Percentiles rank a stretch among this genome's conserved stretches.
These are phyloP conservation scores for Limulus polyphemus DNA, from an alignment of 2,888 invertebrate species.

Conservation along the genomic window DNA sequence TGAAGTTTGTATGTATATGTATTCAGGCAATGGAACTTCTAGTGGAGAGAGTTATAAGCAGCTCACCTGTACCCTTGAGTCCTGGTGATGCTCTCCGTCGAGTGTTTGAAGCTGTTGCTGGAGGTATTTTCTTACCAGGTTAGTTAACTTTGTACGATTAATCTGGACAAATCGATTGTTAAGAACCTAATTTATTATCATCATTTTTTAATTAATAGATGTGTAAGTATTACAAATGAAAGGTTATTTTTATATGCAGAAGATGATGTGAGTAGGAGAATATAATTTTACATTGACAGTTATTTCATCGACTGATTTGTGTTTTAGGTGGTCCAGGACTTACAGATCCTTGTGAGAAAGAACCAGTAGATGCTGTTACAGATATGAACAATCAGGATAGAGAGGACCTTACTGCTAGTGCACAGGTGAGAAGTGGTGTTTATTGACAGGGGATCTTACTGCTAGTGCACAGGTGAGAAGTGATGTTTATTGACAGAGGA, in stretches of 20 bases:
- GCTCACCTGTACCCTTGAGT: conserved; percentile 60
- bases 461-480: conserved; percentile 63
- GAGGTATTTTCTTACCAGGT: conserved; percentile 65
- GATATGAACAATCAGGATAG: conserved; percentile 76
- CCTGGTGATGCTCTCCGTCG: conserved; percentile 90
- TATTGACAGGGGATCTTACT: conserved; percentile 75
- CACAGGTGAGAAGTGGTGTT: conserved; percentile 46
- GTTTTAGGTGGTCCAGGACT: conserved; percentile 62
- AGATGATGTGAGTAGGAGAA: too few species aligned
- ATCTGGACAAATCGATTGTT: neutral
- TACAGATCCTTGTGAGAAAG: conserved; percentile 95
- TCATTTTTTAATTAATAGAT: neutral
- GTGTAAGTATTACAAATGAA: too few species aligned
- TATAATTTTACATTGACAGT: too few species aligned
- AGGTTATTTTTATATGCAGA: neutral
- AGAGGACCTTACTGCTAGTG: conserved; percentile 91
- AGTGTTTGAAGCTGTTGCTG: conserved; percentile 87
- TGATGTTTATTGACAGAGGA: too few species aligned
- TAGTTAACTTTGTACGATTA: conserved; percentile 6
- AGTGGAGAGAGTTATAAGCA: conserved; percentile 86
- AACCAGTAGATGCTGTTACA: conserved; percentile 74
- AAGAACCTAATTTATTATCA: neutral
- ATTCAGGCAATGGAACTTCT: conserved; percentile 82
- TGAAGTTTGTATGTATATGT: conserved; percentile 4
- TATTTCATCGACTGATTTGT: too few species aligned